These are phyloP conservation scores for Pangasius mekongensis DNA, from an alignment of 2,797 vertebrate genomes.

Conservation along the genomic window DNA sequence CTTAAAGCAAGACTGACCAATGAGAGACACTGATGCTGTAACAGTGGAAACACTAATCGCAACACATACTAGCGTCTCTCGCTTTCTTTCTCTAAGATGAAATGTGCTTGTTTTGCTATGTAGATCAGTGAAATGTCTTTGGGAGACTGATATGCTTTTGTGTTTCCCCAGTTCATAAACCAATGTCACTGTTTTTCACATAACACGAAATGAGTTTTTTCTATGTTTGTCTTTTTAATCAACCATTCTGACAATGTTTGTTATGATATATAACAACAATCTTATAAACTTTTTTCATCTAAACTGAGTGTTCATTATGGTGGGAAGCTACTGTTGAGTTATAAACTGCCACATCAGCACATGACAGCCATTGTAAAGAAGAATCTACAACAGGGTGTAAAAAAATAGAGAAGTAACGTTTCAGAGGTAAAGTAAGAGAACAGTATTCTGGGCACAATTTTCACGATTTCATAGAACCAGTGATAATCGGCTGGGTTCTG, in stretches of 20 bases:
- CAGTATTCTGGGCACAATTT: background rate
- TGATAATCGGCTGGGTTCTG: background rate
- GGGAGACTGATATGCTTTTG: background rate
- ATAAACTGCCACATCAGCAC: background rate
- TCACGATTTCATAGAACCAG: background rate
- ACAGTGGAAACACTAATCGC: background rate
- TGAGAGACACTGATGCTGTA: background rate
- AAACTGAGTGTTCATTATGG: conserved; percentile 5
- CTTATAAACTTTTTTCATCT: background rate
- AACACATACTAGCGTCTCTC: background rate
- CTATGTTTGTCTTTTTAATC: background rate
- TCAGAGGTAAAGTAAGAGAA: background rate
- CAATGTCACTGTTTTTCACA: background rate
- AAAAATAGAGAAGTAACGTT: background rate
- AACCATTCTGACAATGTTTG: background rate
- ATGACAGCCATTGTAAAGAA: background rate
- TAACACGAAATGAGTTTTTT: background rate
- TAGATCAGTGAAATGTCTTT: background rate
- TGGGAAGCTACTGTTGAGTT: background rate
- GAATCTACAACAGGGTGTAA: background rate
- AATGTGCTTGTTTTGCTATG: background rate
- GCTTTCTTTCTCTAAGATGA: background rate
- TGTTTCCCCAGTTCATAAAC: background rate
- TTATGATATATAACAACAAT: too few relatives aligned
- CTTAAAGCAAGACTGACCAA: background rate